Evolutionary conservation across 2,888 invertebrate species (phyloP).

Genomic region (Ephialtes manifestator): DNA sequence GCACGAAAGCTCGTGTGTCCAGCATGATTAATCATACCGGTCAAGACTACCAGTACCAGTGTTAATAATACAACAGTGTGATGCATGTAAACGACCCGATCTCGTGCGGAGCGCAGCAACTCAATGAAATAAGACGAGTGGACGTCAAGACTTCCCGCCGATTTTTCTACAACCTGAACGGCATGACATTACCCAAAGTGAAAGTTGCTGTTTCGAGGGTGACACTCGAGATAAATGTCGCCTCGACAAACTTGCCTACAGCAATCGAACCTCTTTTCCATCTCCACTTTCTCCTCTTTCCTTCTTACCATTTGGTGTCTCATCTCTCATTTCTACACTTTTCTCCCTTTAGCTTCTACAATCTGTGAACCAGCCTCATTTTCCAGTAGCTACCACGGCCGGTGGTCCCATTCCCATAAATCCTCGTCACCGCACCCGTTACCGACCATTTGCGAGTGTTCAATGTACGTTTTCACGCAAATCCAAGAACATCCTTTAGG

Average conservation of each 20-base stretch:
- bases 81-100: constrained; percentile 32
- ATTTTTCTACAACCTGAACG: constrained; percentile 28
- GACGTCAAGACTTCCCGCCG: constrained; percentile 37
- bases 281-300: constrained; percentile 35
- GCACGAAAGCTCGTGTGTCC: constrained; percentile 36
- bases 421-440: constrained; percentile 70
- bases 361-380: constrained; percentile 34
- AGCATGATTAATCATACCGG: constrained; percentile 49
- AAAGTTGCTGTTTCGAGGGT: constrained; percentile 77
- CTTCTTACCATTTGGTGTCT: constrained; percentile 6
- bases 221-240: constrained; percentile 83
- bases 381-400: constrained; percentile 35
- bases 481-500: constrained; percentile 47
- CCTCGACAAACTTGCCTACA: constrained; percentile 51
- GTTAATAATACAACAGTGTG: constrained; percentile 3
- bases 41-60: not conserved
- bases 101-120: constrained; percentile 56
- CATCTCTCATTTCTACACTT: not conserved
- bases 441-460: constrained; percentile 64
- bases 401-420: constrained; percentile 70
- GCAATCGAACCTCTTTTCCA: constrained; percentile 21
- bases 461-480: constrained; percentile 71
- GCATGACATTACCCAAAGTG: constrained; percentile 42
- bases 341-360: constrained; percentile 36
- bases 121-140: constrained; percentile 46